A percentile compares a stretch with the other conserved stretches of the same genome.
Evolutionary conservation across 64 coral and sea anemone genomes (phyloP).

Genomic region (Stylophora pistillata): DNA sequence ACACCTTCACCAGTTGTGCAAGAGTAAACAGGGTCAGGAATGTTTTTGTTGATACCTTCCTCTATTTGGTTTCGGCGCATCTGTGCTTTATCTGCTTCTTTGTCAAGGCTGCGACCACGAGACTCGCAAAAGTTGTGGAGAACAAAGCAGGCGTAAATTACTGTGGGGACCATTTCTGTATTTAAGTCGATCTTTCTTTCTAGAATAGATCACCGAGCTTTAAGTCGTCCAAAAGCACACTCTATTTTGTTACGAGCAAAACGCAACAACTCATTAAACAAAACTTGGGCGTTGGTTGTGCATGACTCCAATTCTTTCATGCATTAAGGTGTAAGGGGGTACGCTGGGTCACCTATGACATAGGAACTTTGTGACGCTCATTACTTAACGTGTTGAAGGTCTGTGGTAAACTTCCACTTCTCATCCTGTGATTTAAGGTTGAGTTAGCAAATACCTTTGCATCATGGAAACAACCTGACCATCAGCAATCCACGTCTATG

Average conservation of each 20-base stretch:
- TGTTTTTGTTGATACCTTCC: constrained; percentile 10
- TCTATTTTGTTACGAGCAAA: constrained; percentile 17
- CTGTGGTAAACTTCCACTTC: no score
- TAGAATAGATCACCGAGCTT: constrained; percentile 39
- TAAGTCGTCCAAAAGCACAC: constrained; percentile 23
- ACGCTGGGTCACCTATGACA: no score
- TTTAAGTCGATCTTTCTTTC: constrained; percentile 49
- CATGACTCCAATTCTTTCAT: constrained; percentile 30
- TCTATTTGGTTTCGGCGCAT: constrained; percentile 44
- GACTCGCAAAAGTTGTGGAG: constrained; percentile 44
- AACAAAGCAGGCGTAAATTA: constrained; percentile 59
- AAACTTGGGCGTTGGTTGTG: constrained; percentile 15
- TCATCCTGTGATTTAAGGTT: no score
- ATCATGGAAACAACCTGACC: no score
- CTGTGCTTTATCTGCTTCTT: constrained; percentile 37
- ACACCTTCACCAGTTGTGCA: constrained; percentile 25
- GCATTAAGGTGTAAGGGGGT: constrained; percentile 20
- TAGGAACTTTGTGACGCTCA: no score
- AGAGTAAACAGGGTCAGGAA: constrained; percentile 50
- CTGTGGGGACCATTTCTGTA: constrained; percentile 14
- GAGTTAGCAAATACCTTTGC: no score
- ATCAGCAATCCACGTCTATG: no score
- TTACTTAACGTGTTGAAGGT: no score
- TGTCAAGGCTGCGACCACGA: constrained; percentile 15
- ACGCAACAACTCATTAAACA: constrained; percentile 8